phyloP scores from a whole-genome alignment of 2,888 invertebrate genomes.

The Tinea pellionella region DNA sequence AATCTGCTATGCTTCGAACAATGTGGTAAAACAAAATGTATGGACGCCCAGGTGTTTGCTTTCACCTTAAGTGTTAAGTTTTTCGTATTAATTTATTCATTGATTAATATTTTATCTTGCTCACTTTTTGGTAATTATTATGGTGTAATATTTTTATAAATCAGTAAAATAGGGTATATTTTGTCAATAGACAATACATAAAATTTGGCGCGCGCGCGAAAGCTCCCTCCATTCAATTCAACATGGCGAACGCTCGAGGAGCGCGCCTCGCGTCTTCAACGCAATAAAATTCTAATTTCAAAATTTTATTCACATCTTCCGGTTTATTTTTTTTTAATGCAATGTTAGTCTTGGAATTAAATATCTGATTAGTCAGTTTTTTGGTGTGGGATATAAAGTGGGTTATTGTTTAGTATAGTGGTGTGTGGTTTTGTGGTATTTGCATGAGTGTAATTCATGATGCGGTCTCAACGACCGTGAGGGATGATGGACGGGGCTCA shows the following conservation, averaged over 20 bases:
- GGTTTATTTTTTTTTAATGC: conserved; percentile 33
- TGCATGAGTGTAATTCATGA: conserved; percentile 56
- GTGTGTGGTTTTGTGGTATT: conserved; percentile 33
- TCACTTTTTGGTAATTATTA: too few relatives aligned
- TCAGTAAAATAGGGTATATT: conserved; percentile 15
- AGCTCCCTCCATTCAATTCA: conserved; percentile 37
- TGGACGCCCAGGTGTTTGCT: too few relatives aligned
- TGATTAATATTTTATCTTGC: too few relatives aligned
- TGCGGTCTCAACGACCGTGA: conserved; percentile 42
- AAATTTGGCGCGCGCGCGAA: conserved; percentile 58
- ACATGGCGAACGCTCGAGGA: conserved; percentile 52
- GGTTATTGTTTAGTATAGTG: conserved; percentile 30
- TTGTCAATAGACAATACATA: conserved; percentile 27
- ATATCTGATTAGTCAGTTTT: not conserved
- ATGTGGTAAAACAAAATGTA: too few relatives aligned
- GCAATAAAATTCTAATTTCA: conserved; percentile 25
- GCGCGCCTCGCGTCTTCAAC: conserved; percentile 50
- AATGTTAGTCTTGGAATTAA: conserved; percentile 29
- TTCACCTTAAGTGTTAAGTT: too few relatives aligned
- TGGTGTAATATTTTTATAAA: too few relatives aligned
- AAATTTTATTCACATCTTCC: not conserved
- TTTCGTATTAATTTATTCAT: too few relatives aligned
- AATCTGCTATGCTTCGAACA: too few relatives aligned
- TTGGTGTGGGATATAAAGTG: conserved; percentile 9
- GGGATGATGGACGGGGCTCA: conserved; percentile 55